Evolutionary conservation across 2,888 invertebrate species (phyloP).

Genomic region (Agrochola macilenta): DNA sequence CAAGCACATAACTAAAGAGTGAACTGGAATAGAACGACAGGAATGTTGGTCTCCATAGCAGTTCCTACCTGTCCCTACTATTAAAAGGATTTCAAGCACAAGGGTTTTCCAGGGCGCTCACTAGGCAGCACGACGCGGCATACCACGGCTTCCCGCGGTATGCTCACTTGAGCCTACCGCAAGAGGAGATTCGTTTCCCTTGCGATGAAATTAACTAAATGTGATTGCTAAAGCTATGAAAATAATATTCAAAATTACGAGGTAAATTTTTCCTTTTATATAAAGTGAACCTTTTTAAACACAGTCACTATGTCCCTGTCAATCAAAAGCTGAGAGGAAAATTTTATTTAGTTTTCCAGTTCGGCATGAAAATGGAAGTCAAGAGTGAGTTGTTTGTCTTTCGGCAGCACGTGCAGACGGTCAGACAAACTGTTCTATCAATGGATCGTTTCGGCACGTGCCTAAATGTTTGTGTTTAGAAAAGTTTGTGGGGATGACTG

Average conservation of each 20-base stretch:
- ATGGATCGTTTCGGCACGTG: constrained; percentile 23
- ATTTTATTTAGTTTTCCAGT: constrained; percentile 36
- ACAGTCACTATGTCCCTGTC: not conserved
- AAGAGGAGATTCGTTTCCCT: too few relatives aligned
- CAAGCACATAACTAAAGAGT: not conserved
- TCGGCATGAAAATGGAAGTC: constrained; percentile 16
- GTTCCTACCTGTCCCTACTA: too few relatives aligned
- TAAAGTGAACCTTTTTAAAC: constrained; percentile 31
- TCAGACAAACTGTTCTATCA: not conserved
- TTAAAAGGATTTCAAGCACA: too few relatives aligned
- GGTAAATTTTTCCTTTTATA: not conserved
- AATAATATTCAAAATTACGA: not conserved
- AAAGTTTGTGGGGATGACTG: too few relatives aligned
- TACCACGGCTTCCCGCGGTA: too few relatives aligned
- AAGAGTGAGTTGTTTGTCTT: constrained; percentile 35
- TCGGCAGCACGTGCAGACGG: constrained; percentile 34
- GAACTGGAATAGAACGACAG: not conserved
- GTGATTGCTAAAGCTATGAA: too few relatives aligned
- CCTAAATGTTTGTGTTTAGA: not conserved
- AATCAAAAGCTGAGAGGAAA: constrained; percentile 3
- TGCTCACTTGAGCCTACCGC: too few relatives aligned
- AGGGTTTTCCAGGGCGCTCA: too few relatives aligned
- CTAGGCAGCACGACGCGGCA: too few relatives aligned
- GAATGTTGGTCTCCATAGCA: too few relatives aligned
- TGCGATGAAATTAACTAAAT: too few relatives aligned